Evolutionary conservation across 2,113 vertebrate genomes (phyloP), one percentile per base, ranked within the genome.

Genomic region (Pluvianellus socialis): DNA sequence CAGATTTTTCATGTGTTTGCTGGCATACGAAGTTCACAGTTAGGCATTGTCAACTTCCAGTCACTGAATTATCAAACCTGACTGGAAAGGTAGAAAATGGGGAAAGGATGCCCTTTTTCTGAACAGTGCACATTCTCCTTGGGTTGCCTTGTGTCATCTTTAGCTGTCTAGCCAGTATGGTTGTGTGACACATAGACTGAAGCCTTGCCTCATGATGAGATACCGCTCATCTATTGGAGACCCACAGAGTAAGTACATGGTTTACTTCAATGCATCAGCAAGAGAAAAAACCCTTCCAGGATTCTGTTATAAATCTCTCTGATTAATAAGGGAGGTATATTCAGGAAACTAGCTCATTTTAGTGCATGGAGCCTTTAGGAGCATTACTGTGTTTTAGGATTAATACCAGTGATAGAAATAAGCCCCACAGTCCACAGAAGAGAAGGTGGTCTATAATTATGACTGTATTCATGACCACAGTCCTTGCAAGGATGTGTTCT

Each of bases 181-280:
- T 17, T 45, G 32, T 45, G 32, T 86, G 61, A 75, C 38, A 28
- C 27, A 71, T 1, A 72, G 45, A 21, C 19, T 61, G 70, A 79
- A 21, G 26, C 49, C 87, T 62, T 86, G 26, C 17, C 9, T 58
- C 21, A 5, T 53, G 53, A n/a, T 84, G 20, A 38, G 47, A 27
- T 50, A 50, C 45, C 22, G n/a, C 27, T 32, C 6, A 40, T 30
- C 17, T 22, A 1, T 11, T 45, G 59, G 47, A 82, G 17, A 77
- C 22, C 20, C 42, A 35, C 0, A 1, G 6, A 66, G 17, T 17
- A 71, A 71, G 6, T 19, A 6, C 0, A 8, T 62, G 50, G 27
- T 20, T 93, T 84, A 59, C 52, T 68, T 76, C 65, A 88, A 1
- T 23, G 13, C 42, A 79, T 53, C n/a, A 72, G 19, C 6, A 88